Percentiles rank a stretch among this genome's conserved stretches.
Evolutionary conservation across 2,888 invertebrate genomes (phyloP).

Genomic region (Acleris literana): DNA sequence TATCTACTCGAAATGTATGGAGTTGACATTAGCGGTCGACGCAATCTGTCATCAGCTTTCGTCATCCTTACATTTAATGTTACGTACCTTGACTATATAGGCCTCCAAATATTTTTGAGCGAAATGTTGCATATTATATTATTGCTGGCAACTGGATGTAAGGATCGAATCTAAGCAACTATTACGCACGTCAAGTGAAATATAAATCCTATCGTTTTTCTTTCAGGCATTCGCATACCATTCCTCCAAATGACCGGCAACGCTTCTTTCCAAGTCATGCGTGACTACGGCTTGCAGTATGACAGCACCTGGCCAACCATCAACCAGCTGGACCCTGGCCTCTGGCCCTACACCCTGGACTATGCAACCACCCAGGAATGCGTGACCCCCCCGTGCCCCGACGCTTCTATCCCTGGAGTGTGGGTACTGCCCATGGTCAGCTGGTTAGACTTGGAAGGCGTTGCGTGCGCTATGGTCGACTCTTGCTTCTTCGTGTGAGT

Average conservation of each 20-base stretch:
- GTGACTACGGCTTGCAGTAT: slow-evolving; percentile 68
- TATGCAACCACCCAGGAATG: slow-evolving; percentile 73
- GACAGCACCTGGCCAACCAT: slow-evolving; percentile 82
- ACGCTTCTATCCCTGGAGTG: slow-evolving; percentile 69
- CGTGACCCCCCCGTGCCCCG: slow-evolving; percentile 72
- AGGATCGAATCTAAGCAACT: too few relatives aligned
- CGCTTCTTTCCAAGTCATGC: slow-evolving; percentile 72
- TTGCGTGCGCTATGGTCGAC: slow-evolving; percentile 77
- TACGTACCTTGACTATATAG: too few relatives aligned
- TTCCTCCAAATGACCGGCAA: slow-evolving; percentile 73
- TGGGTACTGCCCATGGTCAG: slow-evolving; percentile 84
- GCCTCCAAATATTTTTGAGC: too few relatives aligned
- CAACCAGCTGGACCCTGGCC: slow-evolving; percentile 51
- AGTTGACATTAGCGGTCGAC: too few relatives aligned
- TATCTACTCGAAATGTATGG: too few relatives aligned
- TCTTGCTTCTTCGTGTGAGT: slow-evolving; percentile 65
- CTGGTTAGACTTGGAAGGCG: slow-evolving; percentile 57
- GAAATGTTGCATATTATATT: too few relatives aligned
- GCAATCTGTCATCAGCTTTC: too few relatives aligned
- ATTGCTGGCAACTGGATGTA: too few relatives aligned
- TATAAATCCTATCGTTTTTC: slow-evolving; percentile 1
- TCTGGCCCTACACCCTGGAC: slow-evolving; percentile 85
- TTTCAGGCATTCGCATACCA: slow-evolving; percentile 59
- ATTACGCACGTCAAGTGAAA: not conserved
- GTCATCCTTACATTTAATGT: too few relatives aligned